Conservation (phyloP, 2,113 vertebrate genomes). For the Petrocephalus zakoni region DNA sequence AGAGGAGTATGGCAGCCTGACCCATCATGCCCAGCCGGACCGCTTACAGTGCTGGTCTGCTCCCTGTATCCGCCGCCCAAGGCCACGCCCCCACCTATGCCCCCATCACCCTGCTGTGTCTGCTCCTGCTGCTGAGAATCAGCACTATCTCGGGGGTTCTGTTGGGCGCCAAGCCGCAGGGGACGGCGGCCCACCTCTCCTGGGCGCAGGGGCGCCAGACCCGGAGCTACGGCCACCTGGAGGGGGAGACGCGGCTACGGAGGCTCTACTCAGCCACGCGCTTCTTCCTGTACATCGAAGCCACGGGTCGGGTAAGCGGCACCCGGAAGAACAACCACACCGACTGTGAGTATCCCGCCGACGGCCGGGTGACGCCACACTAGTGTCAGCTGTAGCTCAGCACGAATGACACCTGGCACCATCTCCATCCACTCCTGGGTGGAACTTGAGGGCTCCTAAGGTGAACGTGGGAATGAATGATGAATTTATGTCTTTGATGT, state of each 20-base stretch:
- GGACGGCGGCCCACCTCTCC: conserved; percentile 56
- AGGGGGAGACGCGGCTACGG: conserved; percentile 81
- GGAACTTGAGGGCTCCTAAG: neutral
- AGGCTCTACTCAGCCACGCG: conserved; percentile 83
- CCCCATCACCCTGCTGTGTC: conserved; percentile 51
- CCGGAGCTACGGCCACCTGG: conserved; percentile 80
- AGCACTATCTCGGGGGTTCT: conserved; percentile 52
- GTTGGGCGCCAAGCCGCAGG: conserved; percentile 46
- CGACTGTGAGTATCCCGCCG: conserved; percentile 74
- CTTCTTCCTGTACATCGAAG: conserved; percentile 83
- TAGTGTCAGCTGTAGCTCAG: neutral
- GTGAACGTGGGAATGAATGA: neutral
- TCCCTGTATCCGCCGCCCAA: conserved; percentile 40
- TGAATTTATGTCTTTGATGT: neutral
- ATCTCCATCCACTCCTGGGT: neutral
- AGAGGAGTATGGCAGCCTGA: conserved; percentile 65
- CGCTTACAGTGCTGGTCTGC: conserved; percentile 43
- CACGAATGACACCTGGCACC: neutral
- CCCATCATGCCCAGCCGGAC: conserved; percentile 73
- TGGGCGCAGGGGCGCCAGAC: conserved; percentile 60
- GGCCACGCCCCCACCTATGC: conserved; percentile 37
- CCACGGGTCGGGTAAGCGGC: conserved; percentile 74
- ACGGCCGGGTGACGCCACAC: no score
- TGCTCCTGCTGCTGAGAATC: conserved; percentile 55
- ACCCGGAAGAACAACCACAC: conserved; percentile 73